Base-by-base conservation (phyloP, 2,797 vertebrate species). In the Babyrousa celebensis region DNA sequence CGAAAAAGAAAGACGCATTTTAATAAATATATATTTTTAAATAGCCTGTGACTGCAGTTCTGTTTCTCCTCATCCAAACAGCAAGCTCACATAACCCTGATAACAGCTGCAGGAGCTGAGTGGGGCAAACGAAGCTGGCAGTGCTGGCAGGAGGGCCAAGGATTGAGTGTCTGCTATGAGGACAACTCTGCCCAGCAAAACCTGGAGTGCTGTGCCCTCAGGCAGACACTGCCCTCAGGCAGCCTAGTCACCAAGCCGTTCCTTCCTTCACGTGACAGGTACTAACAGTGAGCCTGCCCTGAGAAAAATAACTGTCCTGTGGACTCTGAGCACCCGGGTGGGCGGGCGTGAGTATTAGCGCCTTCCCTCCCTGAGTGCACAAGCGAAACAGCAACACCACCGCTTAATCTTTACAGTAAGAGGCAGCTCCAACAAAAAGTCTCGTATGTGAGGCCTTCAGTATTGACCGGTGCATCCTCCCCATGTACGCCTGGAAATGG, bases 11-110 rank as follows among this genome's bases (percentile, higher is more conserved):
- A 95, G 67, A 56, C 18, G 60, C 18, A 65, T 52, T 95, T 96
- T 91, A 97, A 96, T 97, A 98, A 97, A 97, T 94, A 87, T 79
- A 32, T 97, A 97, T 96, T 96, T 97, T 95, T 96, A 80, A 84
- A 85, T 20, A 72, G 25, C 65, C 43, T 89, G 58, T 83, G 68
- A 62, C 74, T 72, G 3, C 62, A 80, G 54, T 67, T 74, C 12
- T 89, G 27, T 87, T 78, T 92, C 52, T 67, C 21, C 56, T 87
- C 36, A 91, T 54, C 89, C 77, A 3, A 62, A 71, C 43, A 95
- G 92, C 65, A 89, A 84, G 79, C 14, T 32, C 71, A 43, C 1
- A 1, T 23, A 89, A 40, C 75, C 18, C 74, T 16, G 74, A 1
- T 27, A 71, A 60, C 32, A 85, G 27, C 68, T 29, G n/a, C 68